Percentiles rank a stretch among this genome's conserved stretches.
phyloP scores from a whole-genome alignment of 2,888 invertebrate species.

The Rhabditoides inermis region DNA sequence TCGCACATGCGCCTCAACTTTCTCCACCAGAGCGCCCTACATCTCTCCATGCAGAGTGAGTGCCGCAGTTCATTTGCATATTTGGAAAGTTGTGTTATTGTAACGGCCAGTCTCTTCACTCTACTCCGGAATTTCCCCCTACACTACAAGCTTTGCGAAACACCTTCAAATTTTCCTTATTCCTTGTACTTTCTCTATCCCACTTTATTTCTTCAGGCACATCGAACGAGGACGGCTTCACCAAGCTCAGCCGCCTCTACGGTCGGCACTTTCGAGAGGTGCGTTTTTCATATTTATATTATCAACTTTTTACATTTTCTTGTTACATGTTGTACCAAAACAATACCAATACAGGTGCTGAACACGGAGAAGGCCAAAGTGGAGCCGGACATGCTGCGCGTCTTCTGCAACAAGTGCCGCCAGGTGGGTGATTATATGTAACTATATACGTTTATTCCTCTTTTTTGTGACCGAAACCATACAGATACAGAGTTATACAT shows the following conservation, averaged over 20 bases:
- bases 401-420: constrained; percentile 32
- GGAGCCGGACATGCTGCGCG: constrained; percentile 23
- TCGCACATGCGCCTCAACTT: constrained; percentile 15
- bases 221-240: constrained; percentile 23
- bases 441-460: no score
- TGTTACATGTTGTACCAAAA: no score
- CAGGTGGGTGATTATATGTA: constrained; percentile 25
- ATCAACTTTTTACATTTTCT: no score
- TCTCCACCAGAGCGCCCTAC: constrained; percentile 18
- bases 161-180: background rate
- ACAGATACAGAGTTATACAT: constrained; percentile 7
- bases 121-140: no score
- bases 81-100: no score
- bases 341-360: no score
- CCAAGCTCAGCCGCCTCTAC: constrained; percentile 24
- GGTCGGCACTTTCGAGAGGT: constrained; percentile 27
- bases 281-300: no score
- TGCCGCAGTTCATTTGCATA: no score
- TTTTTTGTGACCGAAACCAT: constrained; percentile 6
- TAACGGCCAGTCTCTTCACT: no score
- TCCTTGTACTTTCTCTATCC: no score
- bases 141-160: no score
- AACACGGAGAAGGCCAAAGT: constrained; percentile 28
- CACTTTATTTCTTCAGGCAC: constrained; percentile 9
- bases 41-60: constrained; percentile 16